Evolutionary conservation across 2,888 invertebrate genomes (phyloP).

Genomic region (Meandrusa payeni): DNA sequence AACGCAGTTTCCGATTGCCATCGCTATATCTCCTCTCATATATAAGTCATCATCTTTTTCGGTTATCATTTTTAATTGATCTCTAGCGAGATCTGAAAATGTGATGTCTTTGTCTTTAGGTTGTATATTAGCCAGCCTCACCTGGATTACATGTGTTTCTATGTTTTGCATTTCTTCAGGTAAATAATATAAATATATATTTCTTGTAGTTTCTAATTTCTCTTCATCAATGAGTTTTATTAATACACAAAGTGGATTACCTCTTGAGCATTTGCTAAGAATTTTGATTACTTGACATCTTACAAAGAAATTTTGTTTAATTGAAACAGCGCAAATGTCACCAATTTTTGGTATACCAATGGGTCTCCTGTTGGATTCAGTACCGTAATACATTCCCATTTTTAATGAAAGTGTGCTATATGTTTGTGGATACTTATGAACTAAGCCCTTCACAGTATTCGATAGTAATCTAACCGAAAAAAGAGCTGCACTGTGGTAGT

Average conservation of each 20-base stretch:
- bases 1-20: conserved; percentile 82
- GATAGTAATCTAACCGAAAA: conserved; percentile 80
- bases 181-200: conserved; percentile 67
- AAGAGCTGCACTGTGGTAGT: conserved; percentile 81
- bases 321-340: conserved; percentile 77
- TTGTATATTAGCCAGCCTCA: conserved; percentile 55
- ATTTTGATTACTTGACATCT: conserved; percentile 80
- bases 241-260: conserved; percentile 51
- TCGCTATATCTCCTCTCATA: conserved; percentile 67
- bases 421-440: conserved; percentile 51
- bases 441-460: conserved; percentile 35
- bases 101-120: conserved; percentile 66
- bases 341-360: conserved; percentile 72
- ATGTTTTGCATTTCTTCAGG: conserved; percentile 72
- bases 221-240: conserved; percentile 84
- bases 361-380: conserved; percentile 50
- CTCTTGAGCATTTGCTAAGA: conserved; percentile 44
- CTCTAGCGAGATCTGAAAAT: conserved; percentile 54
- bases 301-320: conserved; percentile 67
- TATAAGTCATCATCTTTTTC: conserved; percentile 54
- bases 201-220: conserved; percentile 53
- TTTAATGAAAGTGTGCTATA: conserved; percentile 55
- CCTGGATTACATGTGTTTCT: conserved; percentile 61
- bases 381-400: conserved; percentile 60
- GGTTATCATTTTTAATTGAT: conserved; percentile 46